A percentile compares a stretch with the other conserved stretches of the same genome.
phyloP scores from a whole-genome alignment of 2,888 invertebrate genomes.

The Cyaniris semiargus region DNA sequence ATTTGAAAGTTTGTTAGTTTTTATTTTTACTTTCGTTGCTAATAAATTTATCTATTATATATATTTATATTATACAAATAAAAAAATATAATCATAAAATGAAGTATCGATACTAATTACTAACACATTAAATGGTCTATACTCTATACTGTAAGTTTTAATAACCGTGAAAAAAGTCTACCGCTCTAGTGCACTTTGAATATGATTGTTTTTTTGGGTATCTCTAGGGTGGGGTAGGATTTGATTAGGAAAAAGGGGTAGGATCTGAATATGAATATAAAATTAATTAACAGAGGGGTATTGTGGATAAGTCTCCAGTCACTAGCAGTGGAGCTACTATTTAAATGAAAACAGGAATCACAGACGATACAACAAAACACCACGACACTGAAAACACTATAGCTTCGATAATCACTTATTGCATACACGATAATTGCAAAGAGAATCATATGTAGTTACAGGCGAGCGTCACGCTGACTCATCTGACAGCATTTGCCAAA shows the following conservation, averaged over 20 bases:
- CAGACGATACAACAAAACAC: background rate
- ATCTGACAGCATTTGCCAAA: slow-evolving; percentile 44
- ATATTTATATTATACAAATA: too few species aligned
- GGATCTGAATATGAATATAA: too few species aligned
- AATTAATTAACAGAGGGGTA: too few species aligned
- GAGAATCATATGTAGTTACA: background rate
- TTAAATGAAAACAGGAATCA: background rate
- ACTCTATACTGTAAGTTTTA: background rate
- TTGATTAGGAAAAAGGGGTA: too few species aligned
- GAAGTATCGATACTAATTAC: too few species aligned
- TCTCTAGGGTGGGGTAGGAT: background rate
- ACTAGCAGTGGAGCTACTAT: background rate
- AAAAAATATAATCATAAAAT: background rate
- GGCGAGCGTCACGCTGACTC: slow-evolving; percentile 17
- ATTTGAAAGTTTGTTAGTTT: too few species aligned
- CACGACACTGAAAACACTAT: background rate
- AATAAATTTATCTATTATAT: too few species aligned
- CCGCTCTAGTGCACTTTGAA: background rate
- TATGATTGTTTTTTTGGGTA: background rate
- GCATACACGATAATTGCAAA: background rate
- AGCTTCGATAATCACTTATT: slow-evolving; percentile 1
- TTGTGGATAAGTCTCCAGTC: background rate
- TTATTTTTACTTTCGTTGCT: too few species aligned
- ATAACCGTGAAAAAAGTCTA: background rate
- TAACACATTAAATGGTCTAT: too few species aligned